A percentile compares a stretch with the other conserved stretches of the same genome.
phyloP scores from a whole-genome alignment of 2,888 invertebrate genomes.

The Euzophera pinguis region DNA sequence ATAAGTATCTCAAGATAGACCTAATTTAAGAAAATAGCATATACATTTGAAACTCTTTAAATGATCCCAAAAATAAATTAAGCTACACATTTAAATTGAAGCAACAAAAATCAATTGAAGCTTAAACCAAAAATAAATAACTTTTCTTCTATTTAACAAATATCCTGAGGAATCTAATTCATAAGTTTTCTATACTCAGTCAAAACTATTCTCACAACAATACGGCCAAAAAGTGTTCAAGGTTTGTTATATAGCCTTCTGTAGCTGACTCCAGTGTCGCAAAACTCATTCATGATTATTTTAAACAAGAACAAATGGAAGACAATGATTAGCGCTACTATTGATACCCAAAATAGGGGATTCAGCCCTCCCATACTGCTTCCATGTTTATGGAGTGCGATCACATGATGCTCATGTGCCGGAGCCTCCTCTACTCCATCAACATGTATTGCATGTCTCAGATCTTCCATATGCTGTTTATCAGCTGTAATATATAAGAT shows the following conservation, averaged over 20 bases:
- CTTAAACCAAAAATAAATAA: no score
- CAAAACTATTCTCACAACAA: neutral
- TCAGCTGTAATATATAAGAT: conserved; percentile 95
- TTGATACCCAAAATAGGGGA: conserved; percentile 94
- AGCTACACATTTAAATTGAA: no score
- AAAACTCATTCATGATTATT: conserved; percentile 94
- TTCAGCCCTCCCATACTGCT: conserved; percentile 94
- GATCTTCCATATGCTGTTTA: conserved; percentile 92
- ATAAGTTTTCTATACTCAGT: no score
- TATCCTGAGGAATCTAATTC: neutral
- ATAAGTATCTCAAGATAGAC: neutral
- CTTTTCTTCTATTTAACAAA: no score
- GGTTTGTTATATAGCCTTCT: conserved; percentile 86
- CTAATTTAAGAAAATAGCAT: no score
- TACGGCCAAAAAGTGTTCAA: neutral
- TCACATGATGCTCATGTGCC: conserved; percentile 93
- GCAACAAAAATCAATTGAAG: no score
- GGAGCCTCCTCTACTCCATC: conserved; percentile 92
- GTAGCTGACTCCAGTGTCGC: conserved; percentile 84
- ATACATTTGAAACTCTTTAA: no score
- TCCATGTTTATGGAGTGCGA: conserved; percentile 94
- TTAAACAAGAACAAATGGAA: conserved; percentile 97
- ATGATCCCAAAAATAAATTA: no score
- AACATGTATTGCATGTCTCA: conserved; percentile 94
- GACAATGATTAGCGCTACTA: conserved; percentile 91